Evolutionary conservation across 2,888 invertebrate genomes (phyloP), one percentile per base, ranked within the genome.

Genomic region (Rhaphigaster nebulosa): DNA sequence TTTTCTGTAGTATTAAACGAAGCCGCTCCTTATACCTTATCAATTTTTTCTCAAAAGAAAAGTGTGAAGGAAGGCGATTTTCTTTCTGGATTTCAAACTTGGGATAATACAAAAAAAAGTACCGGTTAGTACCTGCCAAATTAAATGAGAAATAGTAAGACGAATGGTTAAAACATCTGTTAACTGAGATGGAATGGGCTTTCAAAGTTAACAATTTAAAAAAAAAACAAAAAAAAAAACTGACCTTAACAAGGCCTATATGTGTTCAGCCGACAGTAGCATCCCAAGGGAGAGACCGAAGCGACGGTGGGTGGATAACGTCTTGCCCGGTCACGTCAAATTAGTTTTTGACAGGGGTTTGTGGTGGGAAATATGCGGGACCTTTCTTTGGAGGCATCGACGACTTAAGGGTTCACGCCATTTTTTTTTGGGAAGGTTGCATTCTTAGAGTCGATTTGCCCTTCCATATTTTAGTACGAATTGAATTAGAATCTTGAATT

Each of bases 341-440:
- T 70, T 70, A 70, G 70, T 70, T 70, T 70, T 70, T 70, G 70
- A 70, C 70, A 70, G 70, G 70, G 70, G 70, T 70, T 70, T 65
- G 60, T 65, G 70, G 70, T 70, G 18, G 70, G 70, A 34, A 70
- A 70, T 70, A 70, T 70, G 15, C 18, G 34, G 70, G 70, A 34
- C 15, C 70, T 34, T 65, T 70, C 70, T 70, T 70, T 70, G 70
- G 18, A 18, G 29, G 29, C 15, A 34, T 34, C 3, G 34, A 2
- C 3, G 13, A 20, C 34, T 34, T 70, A 0, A n/a, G 34, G 70
- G 34, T 70, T 70, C 70, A 34, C 29, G 70, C 70, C 29, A 34
- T 70, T 70, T 70, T 34, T 34, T 70, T 70, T 23, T 18, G 13
- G 18, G 18, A 20, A 60, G 60, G n/a, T 12, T 2, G 10, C 60